Evolutionary conservation across 2,113 vertebrate genomes (phyloP).

Genomic region (Gasterosteus aculeatus): DNA sequence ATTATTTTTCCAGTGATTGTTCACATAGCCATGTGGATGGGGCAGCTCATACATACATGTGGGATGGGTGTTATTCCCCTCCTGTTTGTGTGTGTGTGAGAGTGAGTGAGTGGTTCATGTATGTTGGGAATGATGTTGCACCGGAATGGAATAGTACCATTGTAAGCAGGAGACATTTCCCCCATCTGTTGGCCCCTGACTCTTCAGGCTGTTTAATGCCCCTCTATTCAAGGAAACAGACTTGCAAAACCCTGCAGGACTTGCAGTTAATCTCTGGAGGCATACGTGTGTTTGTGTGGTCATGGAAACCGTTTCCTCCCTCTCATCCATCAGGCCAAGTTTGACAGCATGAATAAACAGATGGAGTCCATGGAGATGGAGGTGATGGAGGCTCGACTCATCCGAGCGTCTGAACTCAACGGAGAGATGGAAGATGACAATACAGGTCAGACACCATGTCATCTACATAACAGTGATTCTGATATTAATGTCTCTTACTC

Average conservation of each 20-base stretch:
- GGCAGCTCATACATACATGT: slow-evolving; percentile 8
- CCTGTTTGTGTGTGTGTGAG: neutral
- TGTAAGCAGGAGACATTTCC: neutral
- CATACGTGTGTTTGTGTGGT: neutral
- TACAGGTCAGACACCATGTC: slow-evolving; percentile 78
- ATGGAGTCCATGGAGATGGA: slow-evolving; percentile 98
- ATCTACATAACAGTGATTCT: neutral
- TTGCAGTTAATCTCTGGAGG: neutral
- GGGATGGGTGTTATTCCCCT: neutral
- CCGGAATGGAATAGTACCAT: neutral
- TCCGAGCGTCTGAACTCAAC: slow-evolving; percentile 93
- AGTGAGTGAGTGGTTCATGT: neutral
- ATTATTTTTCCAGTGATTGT: slow-evolving; percentile 40
- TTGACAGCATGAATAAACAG: slow-evolving; percentile 92
- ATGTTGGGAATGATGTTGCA: neutral
- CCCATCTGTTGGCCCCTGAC: neutral
- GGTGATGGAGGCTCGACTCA: slow-evolving; percentile 96
- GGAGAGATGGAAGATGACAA: slow-evolving; percentile 94
- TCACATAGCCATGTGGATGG: slow-evolving; percentile 15
- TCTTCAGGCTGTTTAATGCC: neutral
- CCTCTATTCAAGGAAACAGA: neutral
- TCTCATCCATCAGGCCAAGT: slow-evolving; percentile 83
- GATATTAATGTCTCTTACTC: neutral
- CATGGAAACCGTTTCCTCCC: slow-evolving; percentile 1
- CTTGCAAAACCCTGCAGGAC: neutral